Percentiles rank a stretch among this genome's conserved stretches.
Conservation (phyloP, 2,797 vertebrate species). For the Pangasius larnaudii region DNA sequence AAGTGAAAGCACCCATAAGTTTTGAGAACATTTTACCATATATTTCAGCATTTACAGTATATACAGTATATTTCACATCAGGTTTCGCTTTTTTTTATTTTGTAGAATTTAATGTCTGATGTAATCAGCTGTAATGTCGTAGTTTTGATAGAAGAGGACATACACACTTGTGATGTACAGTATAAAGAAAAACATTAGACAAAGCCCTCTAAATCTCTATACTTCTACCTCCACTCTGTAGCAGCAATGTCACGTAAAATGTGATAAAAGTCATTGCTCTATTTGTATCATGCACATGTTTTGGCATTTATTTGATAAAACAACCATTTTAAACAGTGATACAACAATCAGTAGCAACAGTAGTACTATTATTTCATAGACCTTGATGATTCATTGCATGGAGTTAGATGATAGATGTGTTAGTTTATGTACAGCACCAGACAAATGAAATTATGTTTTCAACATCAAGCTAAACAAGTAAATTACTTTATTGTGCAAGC, state of each 20-base stretch:
- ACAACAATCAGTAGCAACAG: slow-evolving; percentile 13
- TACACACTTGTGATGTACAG: neutral
- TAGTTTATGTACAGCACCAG: slow-evolving; percentile 31
- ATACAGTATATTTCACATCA: neutral
- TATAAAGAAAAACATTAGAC: neutral
- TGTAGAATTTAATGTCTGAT: slow-evolving; percentile 22
- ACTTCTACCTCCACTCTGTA: neutral
- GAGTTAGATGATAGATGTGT: slow-evolving; percentile 29
- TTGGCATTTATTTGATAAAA: slow-evolving; percentile 25
- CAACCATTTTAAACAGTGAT: slow-evolving; percentile 3
- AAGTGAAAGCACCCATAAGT: neutral
- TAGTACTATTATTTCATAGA: slow-evolving; percentile 19
- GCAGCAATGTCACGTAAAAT: neutral
- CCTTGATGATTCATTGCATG: slow-evolving; percentile 10
- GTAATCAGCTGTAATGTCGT: slow-evolving; percentile 12
- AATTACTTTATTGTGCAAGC: slow-evolving; percentile 40
- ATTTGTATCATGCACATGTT: neutral
- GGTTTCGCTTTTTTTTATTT: slow-evolving; percentile 52
- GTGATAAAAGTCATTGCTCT: neutral
- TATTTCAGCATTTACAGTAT: neutral
- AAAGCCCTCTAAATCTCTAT: neutral
- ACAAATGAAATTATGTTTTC: slow-evolving; percentile 42
- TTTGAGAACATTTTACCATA: neutral
- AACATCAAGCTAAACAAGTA: slow-evolving; percentile 42
- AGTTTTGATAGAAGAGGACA: slow-evolving; percentile 4